Percentiles rank a stretch among this genome's conserved stretches.
phyloP scores from a whole-genome alignment of 2,888 invertebrate species.

The Caenorhabditis zanzibari region DNA sequence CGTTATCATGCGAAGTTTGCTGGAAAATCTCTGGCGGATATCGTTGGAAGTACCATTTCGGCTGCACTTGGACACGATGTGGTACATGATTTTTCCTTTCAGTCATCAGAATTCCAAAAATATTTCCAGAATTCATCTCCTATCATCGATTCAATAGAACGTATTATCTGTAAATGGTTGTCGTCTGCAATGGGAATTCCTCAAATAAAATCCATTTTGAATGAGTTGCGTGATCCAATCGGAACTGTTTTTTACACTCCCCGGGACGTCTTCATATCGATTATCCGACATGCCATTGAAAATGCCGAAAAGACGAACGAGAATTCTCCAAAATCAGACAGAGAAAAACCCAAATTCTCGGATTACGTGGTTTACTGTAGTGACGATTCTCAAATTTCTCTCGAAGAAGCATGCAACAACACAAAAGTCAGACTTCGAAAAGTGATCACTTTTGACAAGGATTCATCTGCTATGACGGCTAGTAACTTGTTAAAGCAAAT shows the following conservation, averaged over 20 bases:
- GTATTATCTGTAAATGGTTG: constrained; percentile 51
- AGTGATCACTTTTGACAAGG: constrained; percentile 44
- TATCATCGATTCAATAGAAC: constrained; percentile 48
- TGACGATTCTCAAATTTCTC: constrained; percentile 47
- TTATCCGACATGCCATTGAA: constrained; percentile 36
- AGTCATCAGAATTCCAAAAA: not conserved
- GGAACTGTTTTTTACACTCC: constrained; percentile 51
- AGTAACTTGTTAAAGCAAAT: constrained; percentile 54
- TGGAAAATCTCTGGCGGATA: constrained; percentile 60
- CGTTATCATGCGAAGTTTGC: constrained; percentile 59
- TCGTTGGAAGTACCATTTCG: constrained; percentile 55
- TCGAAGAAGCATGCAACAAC: constrained; percentile 56
- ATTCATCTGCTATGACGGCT: constrained; percentile 51
- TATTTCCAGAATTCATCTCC: constrained; percentile 53
- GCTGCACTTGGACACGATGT: constrained; percentile 43
- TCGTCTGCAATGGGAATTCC: constrained; percentile 38
- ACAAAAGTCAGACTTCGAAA: constrained; percentile 47
- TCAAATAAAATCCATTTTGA: constrained; percentile 23
- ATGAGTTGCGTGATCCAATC: constrained; percentile 33
- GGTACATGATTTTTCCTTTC: constrained; percentile 1
- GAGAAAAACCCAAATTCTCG: constrained; percentile 2
- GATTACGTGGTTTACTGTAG: constrained; percentile 59
- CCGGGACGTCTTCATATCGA: constrained; percentile 39
- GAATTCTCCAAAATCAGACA: constrained; percentile 16
- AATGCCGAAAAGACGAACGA: constrained; percentile 11